phyloP scores from a whole-genome alignment of 1,140 invertebrate genomes.

The Eriocheir sinensis region DNA sequence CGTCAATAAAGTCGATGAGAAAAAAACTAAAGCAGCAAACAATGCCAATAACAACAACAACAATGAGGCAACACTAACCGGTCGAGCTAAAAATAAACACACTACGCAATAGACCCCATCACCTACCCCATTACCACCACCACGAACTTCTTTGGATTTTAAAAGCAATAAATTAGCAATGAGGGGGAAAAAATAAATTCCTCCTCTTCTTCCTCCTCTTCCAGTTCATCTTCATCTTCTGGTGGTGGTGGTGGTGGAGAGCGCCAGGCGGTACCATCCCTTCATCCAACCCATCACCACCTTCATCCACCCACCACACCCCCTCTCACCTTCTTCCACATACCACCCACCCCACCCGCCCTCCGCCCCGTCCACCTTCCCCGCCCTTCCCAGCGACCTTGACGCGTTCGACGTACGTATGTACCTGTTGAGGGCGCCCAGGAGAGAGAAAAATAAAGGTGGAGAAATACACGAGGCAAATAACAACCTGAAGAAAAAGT shows the following conservation, averaged over 20 bases:
- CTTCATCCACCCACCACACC: not conserved
- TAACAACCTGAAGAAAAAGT: too few relatives aligned
- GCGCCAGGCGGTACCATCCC: too few relatives aligned
- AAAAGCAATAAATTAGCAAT: not conserved
- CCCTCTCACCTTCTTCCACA: not conserved
- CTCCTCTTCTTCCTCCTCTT: too few relatives aligned
- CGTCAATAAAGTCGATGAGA: not conserved
- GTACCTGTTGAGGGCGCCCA: too few relatives aligned
- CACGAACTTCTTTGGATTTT: not conserved
- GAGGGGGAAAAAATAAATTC: not conserved
- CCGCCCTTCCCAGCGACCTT: constrained; percentile 9
- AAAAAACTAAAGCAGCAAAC: not conserved
- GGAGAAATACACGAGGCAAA: too few relatives aligned
- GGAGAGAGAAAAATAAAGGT: too few relatives aligned
- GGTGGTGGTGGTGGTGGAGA: not conserved
- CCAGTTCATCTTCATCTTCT: too few relatives aligned
- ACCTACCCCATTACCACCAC: not conserved
- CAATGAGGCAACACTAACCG: not conserved
- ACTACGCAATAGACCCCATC: not conserved
- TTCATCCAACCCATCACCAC: too few relatives aligned
- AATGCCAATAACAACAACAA: not conserved
- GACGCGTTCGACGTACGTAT: too few relatives aligned
- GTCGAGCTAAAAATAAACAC: not conserved
- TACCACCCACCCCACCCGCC: not conserved
- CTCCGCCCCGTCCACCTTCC: not conserved